Conservation (phyloP, 2,888 invertebrate species). For the Pandemis cinnamomeana region DNA sequence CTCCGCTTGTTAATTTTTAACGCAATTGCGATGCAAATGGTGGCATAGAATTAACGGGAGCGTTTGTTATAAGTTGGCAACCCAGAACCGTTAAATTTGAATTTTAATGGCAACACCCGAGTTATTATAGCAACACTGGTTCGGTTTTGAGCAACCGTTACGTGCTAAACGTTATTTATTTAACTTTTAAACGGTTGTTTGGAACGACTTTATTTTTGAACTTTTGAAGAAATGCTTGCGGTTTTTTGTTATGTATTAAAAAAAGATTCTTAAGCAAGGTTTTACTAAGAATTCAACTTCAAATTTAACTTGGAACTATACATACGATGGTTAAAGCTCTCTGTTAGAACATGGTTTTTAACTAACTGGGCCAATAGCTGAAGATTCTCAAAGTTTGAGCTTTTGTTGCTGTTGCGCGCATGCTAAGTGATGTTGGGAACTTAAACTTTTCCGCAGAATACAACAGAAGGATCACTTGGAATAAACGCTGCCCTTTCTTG, state of each 20-base stretch:
- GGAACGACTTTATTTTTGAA: not conserved
- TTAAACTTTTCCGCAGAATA: not conserved
- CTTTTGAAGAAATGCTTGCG: not conserved
- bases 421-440: constrained; percentile 25
- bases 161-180: constrained; percentile 26
- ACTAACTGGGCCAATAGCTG: constrained; percentile 27
- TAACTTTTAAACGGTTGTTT: constrained; percentile 20
- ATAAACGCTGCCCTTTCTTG: not conserved
- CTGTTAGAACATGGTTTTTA: constrained; percentile 20
- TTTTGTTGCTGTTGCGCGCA: constrained; percentile 21
- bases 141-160: constrained; percentile 37
- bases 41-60: constrained; percentile 42
- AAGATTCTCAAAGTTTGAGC: constrained; percentile 24
- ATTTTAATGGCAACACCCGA: constrained; percentile 53
- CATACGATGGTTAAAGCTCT: constrained; percentile 4
- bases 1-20: constrained; percentile 35
- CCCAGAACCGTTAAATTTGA: constrained; percentile 48
- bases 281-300: not conserved
- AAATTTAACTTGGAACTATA: constrained; percentile 4
- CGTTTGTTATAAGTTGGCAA: constrained; percentile 44
- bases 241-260: not conserved
- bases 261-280: not conserved
- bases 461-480: not conserved
- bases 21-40: constrained; percentile 38
- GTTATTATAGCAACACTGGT: constrained; percentile 45